These are phyloP conservation scores for Pholis gunnellus DNA, from an alignment of 2,113 vertebrate genomes.

Conservation along the genomic window DNA sequence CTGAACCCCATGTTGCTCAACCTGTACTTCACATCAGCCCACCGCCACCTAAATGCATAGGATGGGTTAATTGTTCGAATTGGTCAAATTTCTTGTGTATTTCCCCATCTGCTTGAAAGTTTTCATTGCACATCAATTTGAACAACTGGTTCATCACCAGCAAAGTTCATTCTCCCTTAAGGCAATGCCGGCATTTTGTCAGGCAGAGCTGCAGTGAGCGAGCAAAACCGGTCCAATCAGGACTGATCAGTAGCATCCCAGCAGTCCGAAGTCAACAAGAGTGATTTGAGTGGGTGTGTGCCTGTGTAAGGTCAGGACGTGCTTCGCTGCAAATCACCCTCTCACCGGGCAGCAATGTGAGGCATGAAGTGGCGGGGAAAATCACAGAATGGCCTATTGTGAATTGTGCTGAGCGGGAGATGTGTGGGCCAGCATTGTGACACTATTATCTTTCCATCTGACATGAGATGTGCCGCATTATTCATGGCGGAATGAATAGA, in stretches of 20 bases:
- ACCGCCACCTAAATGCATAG: neutral
- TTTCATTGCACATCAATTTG: neutral
- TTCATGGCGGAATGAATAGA: constrained; percentile 75
- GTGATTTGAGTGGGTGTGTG: constrained; percentile 60
- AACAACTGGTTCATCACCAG: neutral
- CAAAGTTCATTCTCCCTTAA: constrained; percentile 18
- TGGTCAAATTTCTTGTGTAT: neutral
- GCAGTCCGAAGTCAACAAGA: constrained; percentile 48
- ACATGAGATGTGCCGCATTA: constrained; percentile 77
- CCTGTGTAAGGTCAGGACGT: constrained; percentile 46
- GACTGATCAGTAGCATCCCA: constrained; percentile 52
- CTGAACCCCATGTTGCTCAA: neutral
- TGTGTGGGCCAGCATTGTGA: constrained; percentile 70
- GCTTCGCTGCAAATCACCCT: constrained; percentile 52
- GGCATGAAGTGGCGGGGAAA: constrained; percentile 58
- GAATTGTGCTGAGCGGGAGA: constrained; percentile 68
- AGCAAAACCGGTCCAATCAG: constrained; percentile 43
- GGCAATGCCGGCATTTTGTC: constrained; percentile 15
- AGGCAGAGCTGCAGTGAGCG: constrained; percentile 2
- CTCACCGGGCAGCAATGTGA: constrained; percentile 59
- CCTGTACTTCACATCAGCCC: neutral
- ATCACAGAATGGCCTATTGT: constrained; percentile 72
- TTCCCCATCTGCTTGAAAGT: neutral
- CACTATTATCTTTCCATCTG: constrained; percentile 80
- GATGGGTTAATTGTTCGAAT: too few relatives aligned